Evolutionary conservation across 2,888 invertebrate species (phyloP).

Genomic region (Parnassius glacialis): DNA sequence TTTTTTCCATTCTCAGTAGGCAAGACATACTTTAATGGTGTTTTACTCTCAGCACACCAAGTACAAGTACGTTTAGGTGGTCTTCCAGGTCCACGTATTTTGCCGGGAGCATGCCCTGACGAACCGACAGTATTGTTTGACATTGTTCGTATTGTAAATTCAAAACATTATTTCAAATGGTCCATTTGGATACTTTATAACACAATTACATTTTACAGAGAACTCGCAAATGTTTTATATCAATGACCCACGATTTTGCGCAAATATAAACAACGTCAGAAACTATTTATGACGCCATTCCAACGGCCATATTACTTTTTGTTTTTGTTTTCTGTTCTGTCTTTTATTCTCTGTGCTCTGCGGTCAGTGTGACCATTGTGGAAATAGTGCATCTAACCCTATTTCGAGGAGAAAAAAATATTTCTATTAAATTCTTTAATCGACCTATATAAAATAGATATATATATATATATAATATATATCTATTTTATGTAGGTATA

Average conservation of each 20-base stretch:
- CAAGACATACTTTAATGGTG: conserved; percentile 90
- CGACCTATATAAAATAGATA: too few relatives aligned
- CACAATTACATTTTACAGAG: conserved; percentile 55
- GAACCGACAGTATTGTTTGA: conserved; percentile 78
- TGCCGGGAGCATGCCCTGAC: conserved; percentile 79
- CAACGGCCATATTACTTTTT: conserved; percentile 70
- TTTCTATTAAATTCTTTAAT: too few relatives aligned
- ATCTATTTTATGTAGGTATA: too few relatives aligned
- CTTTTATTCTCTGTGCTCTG: too few relatives aligned
- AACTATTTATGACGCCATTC: conserved; percentile 76
- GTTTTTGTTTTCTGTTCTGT: conserved; percentile 30
- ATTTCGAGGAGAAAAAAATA: too few relatives aligned
- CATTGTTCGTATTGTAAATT: conserved; percentile 53
- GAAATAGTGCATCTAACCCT: too few relatives aligned
- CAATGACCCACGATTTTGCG: conserved; percentile 42
- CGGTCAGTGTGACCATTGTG: too few relatives aligned
- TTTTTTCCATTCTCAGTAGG: conserved; percentile 94
- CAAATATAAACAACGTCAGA: conserved; percentile 78
- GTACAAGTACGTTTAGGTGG: conserved; percentile 92
- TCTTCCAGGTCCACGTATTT: conserved; percentile 86
- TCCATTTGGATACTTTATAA: conserved; percentile 33
- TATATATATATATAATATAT: too few relatives aligned
- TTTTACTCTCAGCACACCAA: conserved; percentile 92
- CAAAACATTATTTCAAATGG: conserved; percentile 57
- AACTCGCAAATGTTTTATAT: conserved; percentile 33